Conservation (phyloP, 2,113 vertebrate species). For the Trogon surrucura region DNA sequence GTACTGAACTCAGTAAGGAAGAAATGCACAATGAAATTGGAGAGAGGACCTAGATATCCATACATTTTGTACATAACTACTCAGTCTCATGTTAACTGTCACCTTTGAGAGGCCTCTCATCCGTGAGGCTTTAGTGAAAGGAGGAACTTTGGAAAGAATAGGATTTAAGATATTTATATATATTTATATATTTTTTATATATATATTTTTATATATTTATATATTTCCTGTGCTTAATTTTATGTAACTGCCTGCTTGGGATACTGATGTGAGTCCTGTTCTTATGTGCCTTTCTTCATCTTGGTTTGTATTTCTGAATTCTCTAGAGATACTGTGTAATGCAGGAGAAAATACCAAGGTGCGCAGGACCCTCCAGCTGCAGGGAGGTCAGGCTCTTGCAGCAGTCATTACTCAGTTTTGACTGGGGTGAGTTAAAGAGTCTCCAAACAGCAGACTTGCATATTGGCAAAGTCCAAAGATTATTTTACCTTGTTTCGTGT, state of each 20-base stretch:
- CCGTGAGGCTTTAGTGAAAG: not conserved
- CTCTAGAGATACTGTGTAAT: not conserved
- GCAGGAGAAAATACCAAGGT: not conserved
- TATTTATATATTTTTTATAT: too few relatives aligned
- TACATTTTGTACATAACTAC: not conserved
- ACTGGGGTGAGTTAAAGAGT: not conserved
- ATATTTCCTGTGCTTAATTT: not conserved
- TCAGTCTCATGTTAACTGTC: not conserved
- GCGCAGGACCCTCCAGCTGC: not conserved
- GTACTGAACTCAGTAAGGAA: not conserved
- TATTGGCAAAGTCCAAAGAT: not conserved
- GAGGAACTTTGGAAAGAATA: not conserved
- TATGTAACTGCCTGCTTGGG: not conserved
- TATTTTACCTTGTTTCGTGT: not conserved
- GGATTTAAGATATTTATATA: not conserved
- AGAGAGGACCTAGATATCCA: not conserved
- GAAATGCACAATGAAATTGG: not conserved
- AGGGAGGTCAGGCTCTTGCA: not conserved
- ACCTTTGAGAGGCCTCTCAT: not conserved
- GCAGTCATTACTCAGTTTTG: not conserved
- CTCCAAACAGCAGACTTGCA: not conserved
- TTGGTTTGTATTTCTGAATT: not conserved
- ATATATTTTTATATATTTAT: too few relatives aligned
- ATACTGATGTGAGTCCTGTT: not conserved
- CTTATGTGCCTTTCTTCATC: not conserved